Evolutionary conservation across 2,797 vertebrate species (phyloP).

Genomic region (Valencia hispanica): DNA sequence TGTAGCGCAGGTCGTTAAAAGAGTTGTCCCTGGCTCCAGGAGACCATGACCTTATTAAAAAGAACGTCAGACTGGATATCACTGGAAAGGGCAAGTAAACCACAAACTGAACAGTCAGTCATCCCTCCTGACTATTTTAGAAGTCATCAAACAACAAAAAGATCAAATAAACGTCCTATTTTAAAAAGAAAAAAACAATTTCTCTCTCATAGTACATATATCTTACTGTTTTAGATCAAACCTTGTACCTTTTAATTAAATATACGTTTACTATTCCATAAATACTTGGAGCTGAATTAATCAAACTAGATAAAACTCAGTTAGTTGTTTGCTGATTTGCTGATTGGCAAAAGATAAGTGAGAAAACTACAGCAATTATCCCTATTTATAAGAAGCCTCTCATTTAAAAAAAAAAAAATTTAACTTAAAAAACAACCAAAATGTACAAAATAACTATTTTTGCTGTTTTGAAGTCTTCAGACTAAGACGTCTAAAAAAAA

Average conservation of each 20-base stretch:
- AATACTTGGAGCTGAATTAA: background rate
- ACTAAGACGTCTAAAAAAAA: no score
- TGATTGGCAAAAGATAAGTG: no score
- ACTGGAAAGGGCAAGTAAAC: conserved; percentile 52
- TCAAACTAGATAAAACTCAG: no score
- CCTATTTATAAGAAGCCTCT: no score
- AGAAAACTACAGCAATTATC: no score
- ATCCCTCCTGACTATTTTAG: conserved; percentile 30
- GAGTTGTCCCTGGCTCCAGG: conserved; percentile 91
- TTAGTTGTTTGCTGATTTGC: no score
- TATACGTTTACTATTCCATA: background rate
- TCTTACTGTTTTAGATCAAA: background rate
- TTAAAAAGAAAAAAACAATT: background rate
- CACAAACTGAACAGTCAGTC: conserved; percentile 22
- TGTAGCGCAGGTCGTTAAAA: conserved; percentile 91
- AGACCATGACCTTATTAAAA: conserved; percentile 89
- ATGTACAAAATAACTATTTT: no score
- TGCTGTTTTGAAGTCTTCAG: no score
- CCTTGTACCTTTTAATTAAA: background rate
- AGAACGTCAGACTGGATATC: conserved; percentile 62
- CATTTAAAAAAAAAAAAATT: no score
- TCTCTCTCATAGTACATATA: background rate
- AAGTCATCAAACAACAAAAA: conserved; percentile 4
- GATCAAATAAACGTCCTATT: background rate
- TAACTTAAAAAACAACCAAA: no score